Evolutionary conservation across 2,797 vertebrate genomes (phyloP).

Genomic region (Taeniopygia guttata): DNA sequence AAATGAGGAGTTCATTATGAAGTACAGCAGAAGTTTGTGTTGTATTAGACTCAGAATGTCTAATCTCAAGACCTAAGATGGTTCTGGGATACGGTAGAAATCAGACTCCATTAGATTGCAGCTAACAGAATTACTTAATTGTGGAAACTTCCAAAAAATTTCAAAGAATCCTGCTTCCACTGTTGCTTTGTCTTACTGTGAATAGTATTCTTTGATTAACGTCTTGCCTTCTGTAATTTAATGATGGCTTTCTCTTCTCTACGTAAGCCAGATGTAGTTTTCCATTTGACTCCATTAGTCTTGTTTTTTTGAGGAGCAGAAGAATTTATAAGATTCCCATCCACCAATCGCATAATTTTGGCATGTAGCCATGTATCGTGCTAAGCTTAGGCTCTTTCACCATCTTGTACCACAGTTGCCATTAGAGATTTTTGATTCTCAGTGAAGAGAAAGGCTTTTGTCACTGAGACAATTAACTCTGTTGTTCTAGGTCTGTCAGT

Average conservation of each 20-base stretch:
- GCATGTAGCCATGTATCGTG: not conserved
- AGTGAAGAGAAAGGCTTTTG: not conserved
- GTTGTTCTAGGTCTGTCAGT: conserved; percentile 77
- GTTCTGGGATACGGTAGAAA: not conserved
- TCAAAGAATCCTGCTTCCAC: not conserved
- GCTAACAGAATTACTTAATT: not conserved
- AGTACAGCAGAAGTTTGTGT: not conserved
- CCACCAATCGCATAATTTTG: not conserved
- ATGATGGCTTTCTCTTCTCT: not conserved
- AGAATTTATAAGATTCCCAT: not conserved
- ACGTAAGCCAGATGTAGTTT: not conserved
- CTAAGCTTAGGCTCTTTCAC: not conserved
- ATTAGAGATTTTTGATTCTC: not conserved
- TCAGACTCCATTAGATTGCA: not conserved
- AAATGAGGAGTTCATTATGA: not conserved
- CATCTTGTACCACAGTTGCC: not conserved
- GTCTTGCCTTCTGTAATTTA: not conserved
- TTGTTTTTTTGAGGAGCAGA: not conserved
- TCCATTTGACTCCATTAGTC: not conserved
- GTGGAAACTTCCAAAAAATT: not conserved
- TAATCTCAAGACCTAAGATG: not conserved
- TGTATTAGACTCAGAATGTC: not conserved
- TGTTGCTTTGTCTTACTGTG: not conserved
- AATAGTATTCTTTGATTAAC: not conserved
- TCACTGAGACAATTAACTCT: not conserved